Evolutionary conservation across 2,888 invertebrate species (phyloP).

Genomic region (Nomada fabriciana): DNA sequence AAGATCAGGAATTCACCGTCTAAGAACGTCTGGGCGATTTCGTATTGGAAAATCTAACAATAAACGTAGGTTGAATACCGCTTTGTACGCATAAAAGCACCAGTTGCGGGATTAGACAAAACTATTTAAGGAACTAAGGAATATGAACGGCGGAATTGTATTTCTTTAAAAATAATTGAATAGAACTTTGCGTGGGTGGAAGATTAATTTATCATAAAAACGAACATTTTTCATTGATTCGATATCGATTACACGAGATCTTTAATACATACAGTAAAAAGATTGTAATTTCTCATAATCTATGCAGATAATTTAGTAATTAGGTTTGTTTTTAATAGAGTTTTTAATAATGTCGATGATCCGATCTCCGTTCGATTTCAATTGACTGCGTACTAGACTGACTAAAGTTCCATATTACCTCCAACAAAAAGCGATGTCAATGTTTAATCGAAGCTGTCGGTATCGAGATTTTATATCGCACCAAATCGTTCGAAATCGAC

Average conservation of each 20-base stretch:
- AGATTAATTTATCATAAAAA: not conserved
- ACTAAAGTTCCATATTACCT: too few species aligned
- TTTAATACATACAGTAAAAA: too few species aligned
- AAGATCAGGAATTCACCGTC: not conserved
- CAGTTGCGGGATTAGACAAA: not conserved
- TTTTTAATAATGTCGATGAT: not conserved
- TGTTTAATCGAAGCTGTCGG: too few species aligned
- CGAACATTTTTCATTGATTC: too few species aligned
- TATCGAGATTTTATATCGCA: too few species aligned
- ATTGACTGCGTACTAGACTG: not conserved
- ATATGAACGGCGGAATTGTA: constrained; percentile 1
- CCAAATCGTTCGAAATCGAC: too few species aligned
- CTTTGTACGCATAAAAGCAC: not conserved
- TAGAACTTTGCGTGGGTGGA: not conserved
- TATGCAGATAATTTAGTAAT: not conserved
- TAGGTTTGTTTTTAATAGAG: constrained; percentile 1
- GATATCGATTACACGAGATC: too few species aligned
- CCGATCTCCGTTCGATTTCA: not conserved
- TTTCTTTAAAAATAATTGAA: constrained; percentile 1
- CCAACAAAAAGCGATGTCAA: too few species aligned
- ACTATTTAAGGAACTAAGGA: not conserved
- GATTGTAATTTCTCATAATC: too few species aligned
- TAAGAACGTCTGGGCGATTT: not conserved
- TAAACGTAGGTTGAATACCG: not conserved
- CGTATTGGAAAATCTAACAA: not conserved